Evolutionary conservation across 2,888 invertebrate genomes (phyloP).

Genomic region (Calameuta idolon): DNA sequence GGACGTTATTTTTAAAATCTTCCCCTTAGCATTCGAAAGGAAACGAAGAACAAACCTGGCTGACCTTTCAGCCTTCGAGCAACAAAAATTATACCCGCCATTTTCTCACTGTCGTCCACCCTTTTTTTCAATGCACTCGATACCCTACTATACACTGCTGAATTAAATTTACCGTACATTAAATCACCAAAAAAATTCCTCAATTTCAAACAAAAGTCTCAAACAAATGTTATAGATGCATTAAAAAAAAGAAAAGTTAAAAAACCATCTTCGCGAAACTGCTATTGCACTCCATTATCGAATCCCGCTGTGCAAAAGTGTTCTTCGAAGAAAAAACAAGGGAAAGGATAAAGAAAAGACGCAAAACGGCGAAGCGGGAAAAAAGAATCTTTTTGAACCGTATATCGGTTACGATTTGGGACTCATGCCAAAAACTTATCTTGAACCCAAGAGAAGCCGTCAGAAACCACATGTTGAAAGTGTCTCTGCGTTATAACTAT

Average conservation of each 20-base stretch:
- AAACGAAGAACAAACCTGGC: not conserved
- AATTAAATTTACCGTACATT: not conserved
- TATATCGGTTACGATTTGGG: not conserved
- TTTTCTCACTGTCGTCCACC: not conserved
- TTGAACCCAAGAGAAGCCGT: conserved; percentile 1
- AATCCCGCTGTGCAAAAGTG: not conserved
- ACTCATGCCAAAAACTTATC: conserved; percentile 5
- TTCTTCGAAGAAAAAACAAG: not conserved
- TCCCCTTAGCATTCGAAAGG: not conserved
- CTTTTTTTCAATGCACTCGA: not conserved
- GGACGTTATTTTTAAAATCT: not conserved
- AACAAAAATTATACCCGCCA: not conserved
- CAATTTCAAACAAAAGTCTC: not conserved
- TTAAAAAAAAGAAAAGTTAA: not conserved
- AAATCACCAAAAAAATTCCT: not conserved
- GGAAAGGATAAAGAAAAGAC: not conserved
- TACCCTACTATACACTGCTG: not conserved
- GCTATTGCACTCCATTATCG: not conserved
- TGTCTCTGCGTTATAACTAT: conserved; percentile 1
- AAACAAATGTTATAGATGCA: not conserved
- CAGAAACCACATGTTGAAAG: conserved; percentile 9
- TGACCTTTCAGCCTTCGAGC: not conserved
- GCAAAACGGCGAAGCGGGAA: not conserved
- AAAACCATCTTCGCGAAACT: not conserved
- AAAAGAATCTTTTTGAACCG: not conserved